Evolutionary conservation across 64 coral and sea anemone genomes (phyloP).

Genomic region (Porites australiensis): DNA sequence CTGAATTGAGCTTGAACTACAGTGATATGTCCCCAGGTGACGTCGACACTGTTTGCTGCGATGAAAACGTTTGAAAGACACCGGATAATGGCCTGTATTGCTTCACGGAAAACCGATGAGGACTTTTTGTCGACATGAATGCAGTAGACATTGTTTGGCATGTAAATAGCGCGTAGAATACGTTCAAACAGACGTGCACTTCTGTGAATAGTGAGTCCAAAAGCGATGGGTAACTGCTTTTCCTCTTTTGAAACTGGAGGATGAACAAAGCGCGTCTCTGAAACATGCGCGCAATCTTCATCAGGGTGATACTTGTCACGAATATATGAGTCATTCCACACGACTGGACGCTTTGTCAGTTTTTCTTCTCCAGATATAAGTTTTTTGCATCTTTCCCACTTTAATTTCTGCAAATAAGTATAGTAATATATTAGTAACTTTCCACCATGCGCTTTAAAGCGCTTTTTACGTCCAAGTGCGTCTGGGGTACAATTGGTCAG

Average conservation of each 20-base stretch:
- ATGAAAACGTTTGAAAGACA: slow-evolving; percentile 62
- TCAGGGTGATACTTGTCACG: not conserved
- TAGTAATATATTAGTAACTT: too few species aligned
- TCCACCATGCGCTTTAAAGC: too few species aligned
- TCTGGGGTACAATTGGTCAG: too few species aligned
- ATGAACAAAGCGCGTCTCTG: not conserved
- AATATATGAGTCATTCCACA: not conserved
- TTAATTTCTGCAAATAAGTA: not conserved
- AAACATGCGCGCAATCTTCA: not conserved
- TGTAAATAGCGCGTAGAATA: slow-evolving; percentile 41
- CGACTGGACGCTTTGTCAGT: not conserved
- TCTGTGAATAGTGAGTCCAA: slow-evolving; percentile 32
- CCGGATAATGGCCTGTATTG: slow-evolving; percentile 6
- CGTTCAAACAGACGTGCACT: slow-evolving; percentile 23
- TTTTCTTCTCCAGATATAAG: slow-evolving; percentile 35
- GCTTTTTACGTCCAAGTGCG: too few species aligned
- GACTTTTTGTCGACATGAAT: slow-evolving; percentile 58
- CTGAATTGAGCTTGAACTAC: slow-evolving; percentile 34
- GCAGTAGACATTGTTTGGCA: slow-evolving; percentile 56
- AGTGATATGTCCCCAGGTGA: slow-evolving; percentile 43
- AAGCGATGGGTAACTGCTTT: slow-evolving; percentile 26
- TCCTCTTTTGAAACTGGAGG: slow-evolving; percentile 10
- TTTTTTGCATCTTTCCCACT: slow-evolving; percentile 18
- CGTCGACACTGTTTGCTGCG: slow-evolving; percentile 5
- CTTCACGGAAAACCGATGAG: not conserved